Evolutionary conservation across 1,140 invertebrate species (phyloP), one percentile per base, ranked within the genome.

Genomic region (Lepidurus arcticus): DNA sequence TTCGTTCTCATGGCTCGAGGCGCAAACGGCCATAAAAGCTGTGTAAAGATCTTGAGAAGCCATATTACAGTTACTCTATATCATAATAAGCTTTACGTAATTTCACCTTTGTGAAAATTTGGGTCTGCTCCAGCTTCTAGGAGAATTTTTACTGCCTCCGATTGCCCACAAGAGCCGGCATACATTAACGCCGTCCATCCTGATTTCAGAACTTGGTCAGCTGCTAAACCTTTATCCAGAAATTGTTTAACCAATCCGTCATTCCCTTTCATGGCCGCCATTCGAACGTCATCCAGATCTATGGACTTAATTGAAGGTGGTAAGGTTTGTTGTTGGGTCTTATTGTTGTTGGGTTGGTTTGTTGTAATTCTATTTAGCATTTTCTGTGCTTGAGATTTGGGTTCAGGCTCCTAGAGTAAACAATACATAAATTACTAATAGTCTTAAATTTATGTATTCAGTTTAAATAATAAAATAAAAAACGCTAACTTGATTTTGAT

Each of bases 151-250:
- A 87, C 85, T 73, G 87, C 81, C 8, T 85, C 82, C 10, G 80
- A 78, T 79, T 85, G 83, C 0, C 83, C 86, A 78, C 81, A 81
- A 76, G 83, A 86, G 42, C 84, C 83, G 73, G 87, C 86, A 83
- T 86, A 88, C 87, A 88, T 87, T 26, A 88, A 80, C 8, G 84
- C 84, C 7, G 86, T 86, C 87, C 87, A 88, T 1, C 85, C 86
- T 75, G 82, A 80, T 75, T 84, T 84, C 9, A 88, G 80, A 10
- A 84, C 82, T 26, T 82, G 81, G 80, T 88, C 85, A 9, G 87
- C 83, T 7, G 80, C 78, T 26, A 80, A 82, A 81, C 84, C 85
- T 81, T 82, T 75, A 6, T 83, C 81, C 21, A 84, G 73, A 21
- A 81, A 80, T 9, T 80, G 73, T 78, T 82, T 80, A 0, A 84